Percentiles rank a stretch among this genome's conserved stretches.
phyloP scores from a whole-genome alignment of 2,113 vertebrate genomes.

The Pleuronectes platessa region DNA sequence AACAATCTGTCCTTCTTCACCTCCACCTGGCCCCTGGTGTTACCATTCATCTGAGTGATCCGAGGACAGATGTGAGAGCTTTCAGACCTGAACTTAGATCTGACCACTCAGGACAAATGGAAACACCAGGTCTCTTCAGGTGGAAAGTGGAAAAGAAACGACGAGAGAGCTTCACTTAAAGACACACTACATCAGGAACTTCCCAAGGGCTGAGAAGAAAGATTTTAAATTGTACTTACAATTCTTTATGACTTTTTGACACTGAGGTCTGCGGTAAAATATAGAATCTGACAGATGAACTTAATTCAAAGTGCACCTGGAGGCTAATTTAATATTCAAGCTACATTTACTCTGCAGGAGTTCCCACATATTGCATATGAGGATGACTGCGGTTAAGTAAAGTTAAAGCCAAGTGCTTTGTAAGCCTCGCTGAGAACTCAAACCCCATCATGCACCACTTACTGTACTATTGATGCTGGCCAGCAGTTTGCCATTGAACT shows the following conservation, averaged over 20 bases:
- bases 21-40: too few relatives aligned
- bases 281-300: neutral
- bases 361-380: neutral
- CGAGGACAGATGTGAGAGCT: too few relatives aligned
- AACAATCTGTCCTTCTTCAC: too few relatives aligned
- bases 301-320: neutral
- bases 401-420: neutral
- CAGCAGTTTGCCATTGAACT: slow-evolving; percentile 97
- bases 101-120: too few relatives aligned
- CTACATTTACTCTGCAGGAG: neutral
- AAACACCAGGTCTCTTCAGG: neutral
- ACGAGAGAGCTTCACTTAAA: neutral
- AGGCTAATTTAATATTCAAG: neutral
- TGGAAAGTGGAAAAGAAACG: neutral
- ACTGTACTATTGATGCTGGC: slow-evolving; percentile 99
- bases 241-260: neutral
- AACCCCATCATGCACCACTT: slow-evolving; percentile 45
- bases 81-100: too few relatives aligned
- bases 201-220: neutral
- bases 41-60: too few relatives aligned
- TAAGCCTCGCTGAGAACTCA: neutral
- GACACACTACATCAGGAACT: neutral
- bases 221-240: slow-evolving; percentile 3
- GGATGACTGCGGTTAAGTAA: neutral
- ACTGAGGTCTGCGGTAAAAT: neutral